phyloP scores from a whole-genome alignment of 2,113 vertebrate species.

The Pandion haliaetus region DNA sequence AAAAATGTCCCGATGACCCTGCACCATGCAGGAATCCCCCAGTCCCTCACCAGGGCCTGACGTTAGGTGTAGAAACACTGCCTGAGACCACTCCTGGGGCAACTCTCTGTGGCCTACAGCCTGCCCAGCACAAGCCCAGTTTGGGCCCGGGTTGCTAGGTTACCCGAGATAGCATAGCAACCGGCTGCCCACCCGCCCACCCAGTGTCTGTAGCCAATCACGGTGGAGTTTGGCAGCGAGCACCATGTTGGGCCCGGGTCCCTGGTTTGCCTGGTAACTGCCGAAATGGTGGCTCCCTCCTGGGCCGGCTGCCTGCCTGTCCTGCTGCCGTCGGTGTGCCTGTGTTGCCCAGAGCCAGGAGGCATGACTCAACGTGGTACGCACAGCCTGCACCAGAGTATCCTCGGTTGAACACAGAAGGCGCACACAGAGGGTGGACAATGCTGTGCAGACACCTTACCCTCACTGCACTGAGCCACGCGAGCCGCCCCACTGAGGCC shows the following conservation, averaged over 20 bases:
- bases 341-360: too few relatives aligned
- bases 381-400: too few relatives aligned
- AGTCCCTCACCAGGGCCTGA: background rate
- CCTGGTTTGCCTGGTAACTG: rapidly evolving
- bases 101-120: too few relatives aligned
- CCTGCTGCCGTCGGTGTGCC: background rate
- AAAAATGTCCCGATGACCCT: background rate
- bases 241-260: background rate
- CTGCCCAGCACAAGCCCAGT: too few relatives aligned
- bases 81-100: too few relatives aligned
- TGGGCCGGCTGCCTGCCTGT: rapidly evolving
- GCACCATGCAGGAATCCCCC: rapidly evolving
- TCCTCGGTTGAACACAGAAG: background rate
- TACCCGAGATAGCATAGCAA: rapidly evolving
- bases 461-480: background rate
- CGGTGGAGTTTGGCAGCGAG: background rate
- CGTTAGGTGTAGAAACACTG: rapidly evolving
- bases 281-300: rapidly evolving
- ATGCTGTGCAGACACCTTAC: background rate
- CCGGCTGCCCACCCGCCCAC: rapidly evolving
- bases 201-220: background rate
- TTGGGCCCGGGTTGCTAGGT: background rate
- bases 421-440: rapidly evolving
- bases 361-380: rapidly evolving
- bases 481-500: rapidly evolving